phyloP scores from a whole-genome alignment of 2,113 vertebrate species.

The Chlamydotis undulata region DNA sequence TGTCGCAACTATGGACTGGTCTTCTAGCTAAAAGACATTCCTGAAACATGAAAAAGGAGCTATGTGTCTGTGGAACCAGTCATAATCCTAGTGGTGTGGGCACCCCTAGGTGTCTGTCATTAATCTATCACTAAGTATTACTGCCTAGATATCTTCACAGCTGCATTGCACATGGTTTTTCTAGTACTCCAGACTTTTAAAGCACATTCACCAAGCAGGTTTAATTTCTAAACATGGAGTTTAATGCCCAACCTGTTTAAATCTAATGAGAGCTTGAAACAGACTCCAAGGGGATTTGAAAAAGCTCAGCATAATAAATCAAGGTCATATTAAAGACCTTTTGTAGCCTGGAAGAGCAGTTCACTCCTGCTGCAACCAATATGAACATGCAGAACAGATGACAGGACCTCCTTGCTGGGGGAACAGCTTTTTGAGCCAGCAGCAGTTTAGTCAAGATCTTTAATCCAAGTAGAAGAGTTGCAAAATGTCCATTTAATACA shows the following conservation, averaged over 20 bases:
- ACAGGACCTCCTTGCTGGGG: neutral
- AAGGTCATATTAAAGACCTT: neutral
- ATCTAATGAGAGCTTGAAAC: neutral
- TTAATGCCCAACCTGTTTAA: neutral
- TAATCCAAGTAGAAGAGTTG: neutral
- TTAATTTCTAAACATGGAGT: neutral
- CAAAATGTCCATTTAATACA: neutral
- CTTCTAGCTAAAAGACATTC: neutral
- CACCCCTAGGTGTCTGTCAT: neutral
- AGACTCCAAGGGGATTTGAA: neutral
- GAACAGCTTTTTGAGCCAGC: neutral
- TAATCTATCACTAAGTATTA: neutral
- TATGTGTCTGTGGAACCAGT: neutral
- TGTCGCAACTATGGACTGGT: neutral
- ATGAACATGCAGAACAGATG: neutral
- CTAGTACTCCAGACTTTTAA: neutral
- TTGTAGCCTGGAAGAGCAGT: neutral
- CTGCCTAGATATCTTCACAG: neutral
- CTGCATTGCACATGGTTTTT: neutral
- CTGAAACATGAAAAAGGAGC: neutral
- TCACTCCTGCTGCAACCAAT: neutral
- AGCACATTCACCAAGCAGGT: neutral
- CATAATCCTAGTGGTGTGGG: neutral
- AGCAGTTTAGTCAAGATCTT: neutral
- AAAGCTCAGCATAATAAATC: neutral